Conservation (phyloP, 2,113 vertebrate species). For the Quiscalus mexicanus region DNA sequence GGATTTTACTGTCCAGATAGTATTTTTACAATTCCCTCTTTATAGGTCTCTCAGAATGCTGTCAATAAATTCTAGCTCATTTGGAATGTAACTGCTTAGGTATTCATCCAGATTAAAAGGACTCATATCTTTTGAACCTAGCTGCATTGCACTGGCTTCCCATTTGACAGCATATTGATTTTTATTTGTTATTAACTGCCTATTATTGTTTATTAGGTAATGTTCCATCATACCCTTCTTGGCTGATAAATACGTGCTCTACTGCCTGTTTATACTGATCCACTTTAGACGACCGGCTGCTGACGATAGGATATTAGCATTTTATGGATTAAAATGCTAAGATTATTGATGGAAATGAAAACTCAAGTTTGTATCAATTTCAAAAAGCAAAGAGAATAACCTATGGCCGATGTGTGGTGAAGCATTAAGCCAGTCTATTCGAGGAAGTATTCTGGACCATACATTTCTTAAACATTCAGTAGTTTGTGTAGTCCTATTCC, state of each 20-base stretch:
- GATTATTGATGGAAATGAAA: not conserved
- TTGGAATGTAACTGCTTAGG: not conserved
- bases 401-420: not conserved
- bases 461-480: not conserved
- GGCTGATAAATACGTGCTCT: not conserved
- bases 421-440: not conserved
- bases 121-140: not conserved
- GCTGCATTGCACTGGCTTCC: not conserved
- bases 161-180: constrained; percentile 15
- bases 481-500: not conserved
- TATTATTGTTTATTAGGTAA: constrained; percentile 49
- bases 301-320: not conserved
- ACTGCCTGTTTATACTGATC: not conserved
- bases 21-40: not conserved
- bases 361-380: not conserved
- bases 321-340: not conserved
- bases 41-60: not conserved
- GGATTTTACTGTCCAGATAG: not conserved
- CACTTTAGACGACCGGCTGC: not conserved
- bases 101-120: not conserved
- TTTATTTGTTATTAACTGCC: constrained; percentile 48
- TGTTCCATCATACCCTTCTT: not conserved
- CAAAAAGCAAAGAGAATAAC: not conserved
- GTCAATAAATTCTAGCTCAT: not conserved
- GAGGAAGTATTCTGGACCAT: not conserved